Base-by-base conservation (phyloP, 1,140 invertebrate genomes). In the Dinoponera quadriceps region DNA sequence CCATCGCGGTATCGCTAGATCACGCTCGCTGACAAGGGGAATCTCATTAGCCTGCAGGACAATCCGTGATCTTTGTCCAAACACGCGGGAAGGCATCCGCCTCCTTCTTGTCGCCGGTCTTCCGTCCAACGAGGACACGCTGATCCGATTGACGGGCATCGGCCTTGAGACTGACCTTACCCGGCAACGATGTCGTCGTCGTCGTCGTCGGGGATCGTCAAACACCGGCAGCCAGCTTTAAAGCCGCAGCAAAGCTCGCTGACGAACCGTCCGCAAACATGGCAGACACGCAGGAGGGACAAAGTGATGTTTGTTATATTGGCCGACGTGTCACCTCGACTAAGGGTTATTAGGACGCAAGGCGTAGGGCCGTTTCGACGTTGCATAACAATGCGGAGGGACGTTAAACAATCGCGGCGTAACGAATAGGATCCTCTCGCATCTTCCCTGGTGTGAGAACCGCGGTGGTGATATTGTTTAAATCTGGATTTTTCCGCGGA, bases 11-110 rank as follows among this genome's bases (percentile, higher is more conserved):
- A 80, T 87, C 86, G 85, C 81, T 71, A 87, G 65, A 87, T 87
- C 85, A 82, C 80, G 85, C 59, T 62, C 71, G 73, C 65, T 85
- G 86, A 87, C 87, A 87, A 88, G 87, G 83, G 68, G 73, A 87
- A 85, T 88, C 87, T 88, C 87, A 88, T 88, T 88, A 88, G 87
- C 78, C 33, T 54, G 63, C 62, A 74, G 72, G 86, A 88, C 86
- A 83, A 85, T 84, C 66, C 78, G 80, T 85, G 86, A 88, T 88
- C 87, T 88, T 88, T 88, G 87, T 85, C 73, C 87, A 88, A 88
- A 88, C 86, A 88, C 68, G 49, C 73, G 74, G 84, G 51, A 69
- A 84, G 62, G 81, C 68, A 55, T 74, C 55, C 55, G 49, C 44
- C 77, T 75, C 27, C 72, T 78, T 68, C 29, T 74, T 74, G 44